Evolutionary conservation across 2,113 vertebrate species (phyloP).

Genomic region (Labrus mixtus): DNA sequence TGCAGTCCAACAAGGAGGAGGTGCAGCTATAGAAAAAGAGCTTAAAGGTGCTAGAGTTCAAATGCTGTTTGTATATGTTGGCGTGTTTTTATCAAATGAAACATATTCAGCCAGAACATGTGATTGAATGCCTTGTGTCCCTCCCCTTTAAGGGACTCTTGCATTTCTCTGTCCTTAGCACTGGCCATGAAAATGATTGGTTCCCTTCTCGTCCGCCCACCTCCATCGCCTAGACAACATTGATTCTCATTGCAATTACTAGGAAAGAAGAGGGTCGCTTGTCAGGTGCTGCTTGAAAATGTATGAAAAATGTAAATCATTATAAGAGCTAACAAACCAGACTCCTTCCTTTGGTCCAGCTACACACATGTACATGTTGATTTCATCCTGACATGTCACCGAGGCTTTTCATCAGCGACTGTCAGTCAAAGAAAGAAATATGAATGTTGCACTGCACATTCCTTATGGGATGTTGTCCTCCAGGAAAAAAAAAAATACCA

Average conservation of each 20-base stretch:
- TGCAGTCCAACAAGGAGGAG: not conserved
- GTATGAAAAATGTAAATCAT: constrained; percentile 66
- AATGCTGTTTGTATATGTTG: not conserved
- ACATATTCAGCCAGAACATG: constrained; percentile 13
- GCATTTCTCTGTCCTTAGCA: constrained; percentile 41
- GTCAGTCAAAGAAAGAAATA: not conserved
- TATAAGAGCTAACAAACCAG: constrained; percentile 33
- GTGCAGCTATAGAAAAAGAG: constrained; percentile 21
- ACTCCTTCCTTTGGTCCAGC: not conserved
- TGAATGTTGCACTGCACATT: constrained; percentile 15
- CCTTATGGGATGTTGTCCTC: not conserved
- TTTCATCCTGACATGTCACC: constrained; percentile 5
- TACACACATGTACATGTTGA: not conserved
- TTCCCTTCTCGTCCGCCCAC: constrained; percentile 56
- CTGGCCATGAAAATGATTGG: constrained; percentile 61
- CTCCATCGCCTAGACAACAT: constrained; percentile 77
- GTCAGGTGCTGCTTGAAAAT: constrained; percentile 55
- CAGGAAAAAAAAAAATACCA: constrained; percentile 24
- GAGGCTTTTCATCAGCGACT: not conserved
- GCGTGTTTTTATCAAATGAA: not conserved
- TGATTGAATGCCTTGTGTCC: constrained; percentile 15
- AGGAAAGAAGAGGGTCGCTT: constrained; percentile 53
- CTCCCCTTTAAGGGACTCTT: constrained; percentile 34
- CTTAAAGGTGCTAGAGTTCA: constrained; percentile 32
- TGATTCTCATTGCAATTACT: constrained; percentile 76